Base-by-base conservation (phyloP, 2,888 invertebrate species). In the Synanthedon vespiformis region DNA sequence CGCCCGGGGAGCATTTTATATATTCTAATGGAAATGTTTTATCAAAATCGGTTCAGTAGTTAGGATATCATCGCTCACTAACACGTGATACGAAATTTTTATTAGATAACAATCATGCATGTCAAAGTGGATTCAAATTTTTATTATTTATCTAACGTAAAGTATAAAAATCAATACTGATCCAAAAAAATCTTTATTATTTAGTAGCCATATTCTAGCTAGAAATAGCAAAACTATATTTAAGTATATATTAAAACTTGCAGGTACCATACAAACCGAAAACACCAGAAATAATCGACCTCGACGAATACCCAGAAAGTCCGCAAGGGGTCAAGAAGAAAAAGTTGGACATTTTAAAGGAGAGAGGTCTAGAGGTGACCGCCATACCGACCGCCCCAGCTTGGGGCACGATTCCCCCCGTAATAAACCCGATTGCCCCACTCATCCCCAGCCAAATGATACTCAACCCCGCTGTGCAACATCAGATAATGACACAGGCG, bases 341-440 rank as follows among this genome's bases (percentile, higher is more conserved):
- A 57, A 93, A 93, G 65, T 80, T 94, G 6, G 94, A 94, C 60
- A 93, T 94, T 48, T 80, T 94, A 44, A 91, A 92, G 54, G 92
- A 93, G 63, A 89, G 93, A 12, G 94, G 94, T 0, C 77, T 94
- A 3, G 93, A 94, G 68, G 93, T 94, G 1, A 94, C 93, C 0
- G 90, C 93, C 0, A 89, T 93, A 0, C 81, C 88, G 14, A 56
- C 67, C 22, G 72, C 82, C 34, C 57, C 59, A 48, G 53, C 54
- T 40, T 69, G 71, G 76, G 72, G 57, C 6, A 13, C 49, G 3
- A 6, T 49, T 1, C 48, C 55, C 51, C 52, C 55, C 34, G 56
- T 57, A 6, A 49, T 18, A 56, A 76, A 58, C 74, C 82, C 60
- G 6, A 52, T 57, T 4, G 40, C 51, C 12, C 52, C 50, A 11